Conservation (phyloP, 2,113 vertebrate species). For the Hippocampus comes region DNA sequence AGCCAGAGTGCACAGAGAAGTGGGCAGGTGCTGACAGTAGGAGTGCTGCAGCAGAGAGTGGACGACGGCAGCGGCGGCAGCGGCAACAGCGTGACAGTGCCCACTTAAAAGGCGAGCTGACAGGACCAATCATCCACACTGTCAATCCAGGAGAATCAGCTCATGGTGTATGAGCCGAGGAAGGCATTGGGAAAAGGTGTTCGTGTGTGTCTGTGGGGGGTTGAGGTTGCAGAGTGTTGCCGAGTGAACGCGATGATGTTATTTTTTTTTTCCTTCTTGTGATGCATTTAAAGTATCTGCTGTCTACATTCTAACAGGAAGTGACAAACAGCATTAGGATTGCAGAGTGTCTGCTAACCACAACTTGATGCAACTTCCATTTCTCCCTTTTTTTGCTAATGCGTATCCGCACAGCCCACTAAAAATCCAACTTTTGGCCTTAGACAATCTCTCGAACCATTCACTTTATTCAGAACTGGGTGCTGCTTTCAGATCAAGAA, state of each 20-base stretch:
- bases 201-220: constrained; percentile 4
- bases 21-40: constrained; percentile 14
- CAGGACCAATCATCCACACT: constrained; percentile 57
- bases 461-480: neutral
- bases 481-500: neutral
- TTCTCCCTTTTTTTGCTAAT: neutral
- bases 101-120: constrained; percentile 62
- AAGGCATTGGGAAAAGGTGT: constrained; percentile 32
- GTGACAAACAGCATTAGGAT: constrained; percentile 22
- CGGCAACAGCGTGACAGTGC: constrained; percentile 43
- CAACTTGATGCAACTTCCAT: constrained; percentile 1
- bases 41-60: constrained; percentile 19
- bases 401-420: neutral
- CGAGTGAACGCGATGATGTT: neutral
- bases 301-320: neutral
- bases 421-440: neutral
- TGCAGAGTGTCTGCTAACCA: constrained; percentile 19
- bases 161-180: constrained; percentile 17
- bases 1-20: neutral
- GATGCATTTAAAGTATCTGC: constrained; percentile 15
- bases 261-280: constrained; percentile 24
- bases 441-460: neutral
- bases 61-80: constrained; percentile 10
- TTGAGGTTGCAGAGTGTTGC: neutral
- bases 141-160: constrained; percentile 51